Conservation (phyloP, 1,140 invertebrate species). For the Temnothorax nylanderi region DNA sequence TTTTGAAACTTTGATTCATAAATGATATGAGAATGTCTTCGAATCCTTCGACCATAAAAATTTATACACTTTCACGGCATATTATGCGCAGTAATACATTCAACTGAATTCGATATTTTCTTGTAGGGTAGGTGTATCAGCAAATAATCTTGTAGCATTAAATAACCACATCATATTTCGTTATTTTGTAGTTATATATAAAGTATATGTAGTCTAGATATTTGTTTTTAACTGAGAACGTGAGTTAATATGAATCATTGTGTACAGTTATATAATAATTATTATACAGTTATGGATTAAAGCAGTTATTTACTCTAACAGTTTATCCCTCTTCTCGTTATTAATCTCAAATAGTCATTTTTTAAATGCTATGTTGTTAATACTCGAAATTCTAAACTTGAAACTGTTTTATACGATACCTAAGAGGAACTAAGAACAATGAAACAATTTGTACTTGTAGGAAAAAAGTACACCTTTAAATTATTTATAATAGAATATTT, state of each 20-base stretch:
- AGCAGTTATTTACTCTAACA: slow-evolving; percentile 19
- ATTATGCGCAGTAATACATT: not conserved
- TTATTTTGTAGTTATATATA: slow-evolving; percentile 7
- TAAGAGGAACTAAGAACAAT: not conserved
- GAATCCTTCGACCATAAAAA: not conserved
- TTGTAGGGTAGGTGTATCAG: slow-evolving; percentile 1
- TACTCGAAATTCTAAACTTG: not conserved
- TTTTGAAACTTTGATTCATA: not conserved
- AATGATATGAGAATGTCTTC: not conserved
- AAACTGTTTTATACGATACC: not conserved
- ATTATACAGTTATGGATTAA: slow-evolving; percentile 27
- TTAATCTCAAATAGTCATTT: not conserved
- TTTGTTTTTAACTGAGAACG: not conserved
- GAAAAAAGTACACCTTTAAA: not conserved
- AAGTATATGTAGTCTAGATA: not conserved
- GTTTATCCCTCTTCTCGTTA: not conserved
- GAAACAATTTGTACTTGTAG: slow-evolving; percentile 8
- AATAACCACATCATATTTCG: not conserved
- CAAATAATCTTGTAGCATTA: slow-evolving; percentile 10
- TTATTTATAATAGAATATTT: slow-evolving; percentile 26
- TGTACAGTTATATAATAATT: slow-evolving; percentile 36
- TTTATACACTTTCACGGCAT: not conserved
- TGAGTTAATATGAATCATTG: slow-evolving; percentile 16
- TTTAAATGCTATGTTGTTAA: not conserved
- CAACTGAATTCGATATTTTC: slow-evolving; percentile 3